Evolutionary conservation across 2,113 vertebrate genomes (phyloP).

Genomic region (Pteronura brasiliensis): DNA sequence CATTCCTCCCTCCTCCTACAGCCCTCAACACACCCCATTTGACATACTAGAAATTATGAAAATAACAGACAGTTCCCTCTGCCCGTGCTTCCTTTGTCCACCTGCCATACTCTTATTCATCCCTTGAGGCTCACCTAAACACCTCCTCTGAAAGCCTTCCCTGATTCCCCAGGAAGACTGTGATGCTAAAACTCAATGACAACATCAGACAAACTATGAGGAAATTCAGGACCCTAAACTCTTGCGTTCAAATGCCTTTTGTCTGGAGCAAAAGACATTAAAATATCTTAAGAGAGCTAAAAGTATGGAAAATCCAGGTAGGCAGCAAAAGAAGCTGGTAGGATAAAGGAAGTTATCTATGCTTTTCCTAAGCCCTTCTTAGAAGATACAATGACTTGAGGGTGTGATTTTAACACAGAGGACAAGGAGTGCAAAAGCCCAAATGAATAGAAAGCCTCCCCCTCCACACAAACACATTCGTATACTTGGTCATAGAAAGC

Average conservation of each 20-base stretch:
- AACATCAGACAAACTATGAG: neutral
- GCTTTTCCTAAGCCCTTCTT: neutral
- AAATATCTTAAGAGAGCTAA: neutral
- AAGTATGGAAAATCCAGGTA: neutral
- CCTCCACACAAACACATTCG: no score
- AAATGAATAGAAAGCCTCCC: neutral
- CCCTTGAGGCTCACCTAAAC: neutral
- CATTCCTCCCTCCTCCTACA: neutral
- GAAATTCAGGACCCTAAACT: neutral
- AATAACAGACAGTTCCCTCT: neutral
- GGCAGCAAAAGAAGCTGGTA: neutral
- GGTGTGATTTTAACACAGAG: neutral
- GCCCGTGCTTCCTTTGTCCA: neutral
- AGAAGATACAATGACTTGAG: neutral
- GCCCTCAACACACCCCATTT: neutral
- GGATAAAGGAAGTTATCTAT: neutral
- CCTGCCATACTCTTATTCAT: neutral
- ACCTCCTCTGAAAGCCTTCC: neutral
- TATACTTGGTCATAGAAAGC: neutral
- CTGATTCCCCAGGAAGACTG: neutral
- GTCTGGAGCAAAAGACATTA: neutral
- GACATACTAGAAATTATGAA: neutral
- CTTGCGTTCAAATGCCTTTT: neutral
- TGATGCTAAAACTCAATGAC: neutral
- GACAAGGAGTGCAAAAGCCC: neutral